phyloP scores from a whole-genome alignment of 1,140 invertebrate species.

The Anagrus nilaparvatae region DNA sequence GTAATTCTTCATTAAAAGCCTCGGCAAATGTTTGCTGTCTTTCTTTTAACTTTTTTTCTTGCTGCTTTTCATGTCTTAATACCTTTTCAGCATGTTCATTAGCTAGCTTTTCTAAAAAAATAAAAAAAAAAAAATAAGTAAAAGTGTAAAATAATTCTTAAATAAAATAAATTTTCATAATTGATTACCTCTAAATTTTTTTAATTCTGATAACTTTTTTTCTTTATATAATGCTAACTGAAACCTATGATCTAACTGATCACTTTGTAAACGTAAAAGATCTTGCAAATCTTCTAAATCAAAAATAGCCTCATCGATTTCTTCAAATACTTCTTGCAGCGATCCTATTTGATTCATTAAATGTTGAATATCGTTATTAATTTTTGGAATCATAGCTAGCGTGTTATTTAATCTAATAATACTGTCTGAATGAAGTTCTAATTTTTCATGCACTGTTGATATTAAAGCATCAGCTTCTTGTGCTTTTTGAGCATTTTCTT shows the following conservation, averaged over 20 bases:
- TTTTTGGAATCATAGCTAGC: conserved; percentile 46
- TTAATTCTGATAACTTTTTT: conserved; percentile 50
- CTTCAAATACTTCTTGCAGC: conserved; percentile 51
- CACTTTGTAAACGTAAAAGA: conserved; percentile 50
- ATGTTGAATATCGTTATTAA: conserved; percentile 47
- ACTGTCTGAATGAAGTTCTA: conserved; percentile 44
- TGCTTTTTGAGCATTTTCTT: conserved; percentile 51
- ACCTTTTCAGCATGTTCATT: conserved; percentile 48
- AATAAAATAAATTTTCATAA: not conserved
- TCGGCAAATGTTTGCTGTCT: conserved; percentile 56
- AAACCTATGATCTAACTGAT: conserved; percentile 51
- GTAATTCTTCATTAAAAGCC: conserved; percentile 56
- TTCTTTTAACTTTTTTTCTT: conserved; percentile 48
- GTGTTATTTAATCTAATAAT: conserved; percentile 44
- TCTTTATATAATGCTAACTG: conserved; percentile 55
- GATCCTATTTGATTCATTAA: conserved; percentile 50
- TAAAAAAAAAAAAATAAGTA: conserved; percentile 2
- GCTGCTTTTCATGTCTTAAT: conserved; percentile 44
- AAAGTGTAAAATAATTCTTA: conserved; percentile 5
- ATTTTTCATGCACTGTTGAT: conserved; percentile 42
- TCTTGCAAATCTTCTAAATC: conserved; percentile 56
- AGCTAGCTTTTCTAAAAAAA: conserved; percentile 45
- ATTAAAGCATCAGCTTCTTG: conserved; percentile 49
- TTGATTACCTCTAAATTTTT: conserved; percentile 45
- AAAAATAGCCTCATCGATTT: conserved; percentile 50